Evolutionary conservation across 2,888 invertebrate genomes (phyloP), one percentile per base, ranked within the genome.

Genomic region (Polylopha cassiicola): DNA sequence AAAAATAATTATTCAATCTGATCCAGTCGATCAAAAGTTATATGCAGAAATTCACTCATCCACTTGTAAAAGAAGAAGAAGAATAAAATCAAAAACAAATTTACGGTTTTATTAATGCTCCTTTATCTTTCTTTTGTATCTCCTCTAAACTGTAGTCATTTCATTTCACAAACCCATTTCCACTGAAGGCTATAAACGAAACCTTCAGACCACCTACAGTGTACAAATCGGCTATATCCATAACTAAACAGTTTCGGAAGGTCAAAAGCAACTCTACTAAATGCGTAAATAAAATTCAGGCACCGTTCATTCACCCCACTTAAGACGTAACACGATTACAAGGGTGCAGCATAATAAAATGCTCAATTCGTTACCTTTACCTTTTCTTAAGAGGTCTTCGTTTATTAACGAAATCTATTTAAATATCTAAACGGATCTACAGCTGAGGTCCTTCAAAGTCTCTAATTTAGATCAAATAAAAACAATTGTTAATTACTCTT

Each of bases 311-410:
- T 58, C 51, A 59, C 57, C 53, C 50, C 51, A 60, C 57, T 64
- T 52, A 47, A 55, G 53, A 51, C 49, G 57, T 65, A 73, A 77
- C 68, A 65, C 63, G 61, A 74, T 78, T 76, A 73, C 52, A 68
- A 60, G 69, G 73, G 74, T 62, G 58, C 53, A 58, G 69, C 65
- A 74, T 73, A 78, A 81, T 78, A 74, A 78, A 73, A 75, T 63
- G 66, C 51, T 58, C 74, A 73, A 77, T 79, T 80, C 69, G 72
- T 74, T 73, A 70, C 71, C 60, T 65, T 61, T 65, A 61, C 65
- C 59, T 65, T 53, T 43, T n/a, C 50, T 47, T 58, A 64, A 70
- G 59, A 63, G 64, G 58, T 51, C 53, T 47, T 57, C 51, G 70
- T 72, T 73, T 67, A 67, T 66, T 59, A 53, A 47, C 33, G 46